Conservation (phyloP, 1,140 invertebrate genomes). For the Aphaenogaster ashmeadi region DNA sequence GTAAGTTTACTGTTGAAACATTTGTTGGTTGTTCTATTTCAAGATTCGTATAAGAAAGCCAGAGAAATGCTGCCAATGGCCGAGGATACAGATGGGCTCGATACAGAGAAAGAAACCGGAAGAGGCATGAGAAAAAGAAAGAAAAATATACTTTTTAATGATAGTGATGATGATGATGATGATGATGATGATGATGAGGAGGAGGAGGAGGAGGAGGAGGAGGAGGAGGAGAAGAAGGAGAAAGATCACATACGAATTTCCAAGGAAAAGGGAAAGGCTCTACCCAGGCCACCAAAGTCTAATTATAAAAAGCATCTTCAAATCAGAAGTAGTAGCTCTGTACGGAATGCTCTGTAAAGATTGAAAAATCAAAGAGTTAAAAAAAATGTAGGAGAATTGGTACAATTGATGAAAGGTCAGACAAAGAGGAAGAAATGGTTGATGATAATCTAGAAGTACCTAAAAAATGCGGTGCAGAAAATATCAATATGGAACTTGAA, state of each 20-base stretch:
- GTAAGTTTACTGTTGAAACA: constrained; percentile 2
- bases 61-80: constrained; percentile 20
- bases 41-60: constrained; percentile 9
- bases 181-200: too few species aligned
- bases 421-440: neutral
- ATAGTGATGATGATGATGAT: neutral
- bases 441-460: neutral
- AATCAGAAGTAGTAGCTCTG: constrained; percentile 4
- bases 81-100: constrained; percentile 12
- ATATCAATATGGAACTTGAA: neutral
- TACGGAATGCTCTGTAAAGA: constrained; percentile 1
- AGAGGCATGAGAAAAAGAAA: constrained; percentile 14
- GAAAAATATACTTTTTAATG: constrained; percentile 9
- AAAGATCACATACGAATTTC: neutral
- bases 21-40: constrained; percentile 7
- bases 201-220: too few species aligned
- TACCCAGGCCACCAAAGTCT: neutral
- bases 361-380: neutral
- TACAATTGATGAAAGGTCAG: neutral
- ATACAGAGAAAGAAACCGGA: constrained; percentile 15
- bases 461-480: neutral
- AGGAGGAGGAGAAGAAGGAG: too few species aligned
- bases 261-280: neutral
- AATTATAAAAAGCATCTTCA: constrained; percentile 22
- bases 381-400: neutral